Base-by-base conservation (phyloP, 1,140 invertebrate species). In the Polypedilum pembai region DNA sequence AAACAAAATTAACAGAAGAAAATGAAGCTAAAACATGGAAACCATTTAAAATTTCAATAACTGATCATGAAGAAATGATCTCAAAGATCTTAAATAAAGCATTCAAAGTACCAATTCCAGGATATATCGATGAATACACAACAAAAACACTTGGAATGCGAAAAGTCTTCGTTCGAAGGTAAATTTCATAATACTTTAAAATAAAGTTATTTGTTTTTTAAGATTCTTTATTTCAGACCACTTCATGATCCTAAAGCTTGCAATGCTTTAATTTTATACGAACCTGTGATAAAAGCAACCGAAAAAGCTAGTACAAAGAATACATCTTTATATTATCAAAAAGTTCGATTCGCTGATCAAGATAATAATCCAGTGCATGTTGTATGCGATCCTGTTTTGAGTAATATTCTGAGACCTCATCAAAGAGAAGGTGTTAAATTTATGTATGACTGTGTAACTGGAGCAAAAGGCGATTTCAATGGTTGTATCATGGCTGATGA, bases 401-500 rank as follows among this genome's bases (percentile, higher is more conserved):
- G 91, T 40, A 93, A 94, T 79, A 90, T 99, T 73, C 85, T 99
- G 5, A 85, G 97, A 74, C 98, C 98, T 17, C 98, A 99, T 91
- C 98, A 99, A 84, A 87, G 98, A 75, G 98, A 99, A 82, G 98
- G 98, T 40, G 98, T 99, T 0, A 96, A 97, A 80, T 99, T 99
- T 82, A 98, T 99, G 96, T 99, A 98, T 82, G 96, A 99, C 81
- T 99, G 98, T 87, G 96, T 99, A 1, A 98, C 94, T 41, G 98
- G 98, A 15, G 84, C 86, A 75, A 73, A 89, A 76, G 91, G 93
- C 76, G 86, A 89, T 77, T 92, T 91, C 76, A 93, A 88, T 85
- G 96, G 97, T 2, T 98, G 96, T 79, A 98, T 99, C 56, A 98
- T 99, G 96, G 96, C 96, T 40, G 96, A 99, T 85, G 96, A 98